A percentile compares a stretch with the other conserved stretches of the same genome.
These are phyloP conservation scores for Crocallis elinguaria DNA, from an alignment of 2,888 invertebrate genomes.

Conservation along the genomic window DNA sequence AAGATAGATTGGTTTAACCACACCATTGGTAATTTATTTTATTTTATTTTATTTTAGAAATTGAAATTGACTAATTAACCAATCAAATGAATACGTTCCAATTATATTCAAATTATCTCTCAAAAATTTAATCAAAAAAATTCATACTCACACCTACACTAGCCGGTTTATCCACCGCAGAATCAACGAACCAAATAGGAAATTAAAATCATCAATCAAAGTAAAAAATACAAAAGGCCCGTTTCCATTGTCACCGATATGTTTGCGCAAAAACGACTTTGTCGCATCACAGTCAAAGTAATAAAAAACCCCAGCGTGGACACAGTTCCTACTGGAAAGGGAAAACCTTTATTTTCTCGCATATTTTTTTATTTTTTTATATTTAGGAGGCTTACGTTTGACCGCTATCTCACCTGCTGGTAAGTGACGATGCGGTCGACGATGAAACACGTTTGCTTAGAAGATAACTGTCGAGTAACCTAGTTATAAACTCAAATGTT, in stretches of 20 bases:
- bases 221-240: constrained; percentile 82
- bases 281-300: constrained; percentile 83
- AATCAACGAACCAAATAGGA: constrained; percentile 79
- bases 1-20: no score
- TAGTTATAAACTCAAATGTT: no score
- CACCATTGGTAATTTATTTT: no score
- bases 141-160: constrained; percentile 37
- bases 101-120: not conserved
- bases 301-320: constrained; percentile 72
- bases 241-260: constrained; percentile 83
- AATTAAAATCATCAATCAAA: constrained; percentile 85
- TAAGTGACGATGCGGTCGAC: no score
- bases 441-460: no score
- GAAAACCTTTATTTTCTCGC: not conserved
- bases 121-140: constrained; percentile 15
- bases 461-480: no score
- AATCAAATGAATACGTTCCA: not conserved
- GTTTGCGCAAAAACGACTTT: constrained; percentile 85
- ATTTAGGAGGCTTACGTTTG: no score
- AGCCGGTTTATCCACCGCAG: constrained; percentile 37
- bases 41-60: no score
- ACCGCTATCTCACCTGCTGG: no score
- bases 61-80: not conserved
- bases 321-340: constrained; percentile 14
- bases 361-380: not conserved